These are phyloP conservation scores for Rhegmatorhina hoffmannsi DNA, from an alignment of 2,113 vertebrate genomes.

Conservation along the genomic window DNA sequence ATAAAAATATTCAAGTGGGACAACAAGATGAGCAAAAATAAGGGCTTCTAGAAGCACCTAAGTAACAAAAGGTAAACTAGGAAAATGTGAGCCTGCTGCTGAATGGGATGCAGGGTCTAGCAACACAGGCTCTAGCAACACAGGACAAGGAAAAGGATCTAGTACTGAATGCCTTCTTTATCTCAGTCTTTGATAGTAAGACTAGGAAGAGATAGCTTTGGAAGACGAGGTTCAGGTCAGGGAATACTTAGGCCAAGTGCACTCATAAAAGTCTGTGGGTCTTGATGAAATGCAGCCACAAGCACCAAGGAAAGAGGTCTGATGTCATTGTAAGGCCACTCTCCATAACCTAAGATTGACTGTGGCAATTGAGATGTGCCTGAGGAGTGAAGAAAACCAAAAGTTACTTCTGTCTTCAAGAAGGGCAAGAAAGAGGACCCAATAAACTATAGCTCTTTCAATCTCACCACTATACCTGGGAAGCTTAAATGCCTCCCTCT, in stretches of 20 bases:
- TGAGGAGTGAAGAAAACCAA: background rate
- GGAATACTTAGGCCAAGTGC: background rate
- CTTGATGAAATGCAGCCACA: rapidly evolving
- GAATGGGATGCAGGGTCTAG: background rate
- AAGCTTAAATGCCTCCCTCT: background rate
- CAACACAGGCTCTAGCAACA: too few relatives aligned
- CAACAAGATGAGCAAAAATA: background rate
- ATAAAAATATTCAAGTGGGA: background rate
- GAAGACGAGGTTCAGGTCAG: background rate
- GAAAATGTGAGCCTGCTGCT: background rate
- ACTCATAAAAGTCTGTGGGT: rapidly evolving
- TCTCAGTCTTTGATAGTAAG: background rate
- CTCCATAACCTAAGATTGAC: background rate
- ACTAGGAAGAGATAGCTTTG: background rate
- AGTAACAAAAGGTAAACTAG: background rate
- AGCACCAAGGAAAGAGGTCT: rapidly evolving
- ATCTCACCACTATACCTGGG: background rate
- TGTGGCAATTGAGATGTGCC: too few relatives aligned
- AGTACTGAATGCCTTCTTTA: background rate
- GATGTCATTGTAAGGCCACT: background rate
- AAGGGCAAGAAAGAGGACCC: background rate
- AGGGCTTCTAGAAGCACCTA: background rate
- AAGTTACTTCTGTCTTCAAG: background rate
- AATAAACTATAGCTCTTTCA: background rate
- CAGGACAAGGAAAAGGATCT: background rate